phyloP scores from a whole-genome alignment of 2,797 vertebrate genomes.

The Parauchenoglanis punctatus region DNA sequence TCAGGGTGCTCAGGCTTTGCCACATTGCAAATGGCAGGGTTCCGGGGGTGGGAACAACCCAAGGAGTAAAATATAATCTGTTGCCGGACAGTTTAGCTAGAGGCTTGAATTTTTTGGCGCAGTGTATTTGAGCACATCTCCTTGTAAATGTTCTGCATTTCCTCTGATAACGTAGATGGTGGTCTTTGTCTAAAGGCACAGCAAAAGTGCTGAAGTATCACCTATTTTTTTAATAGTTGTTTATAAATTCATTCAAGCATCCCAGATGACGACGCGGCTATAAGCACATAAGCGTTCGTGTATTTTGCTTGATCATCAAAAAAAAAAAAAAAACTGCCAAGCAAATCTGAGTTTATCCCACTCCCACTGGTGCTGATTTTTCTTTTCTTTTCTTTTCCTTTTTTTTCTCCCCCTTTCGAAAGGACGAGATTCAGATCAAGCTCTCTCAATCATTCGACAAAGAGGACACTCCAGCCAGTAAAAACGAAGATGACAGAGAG shows the following conservation, averaged over 20 bases:
- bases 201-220: not conserved
- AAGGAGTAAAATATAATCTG: constrained; percentile 18
- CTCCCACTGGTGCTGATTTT: not conserved
- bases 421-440: constrained; percentile 85
- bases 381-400: not conserved
- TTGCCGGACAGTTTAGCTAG: not conserved
- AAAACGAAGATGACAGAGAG: constrained; percentile 83
- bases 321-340: not conserved
- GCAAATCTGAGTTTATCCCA: not conserved
- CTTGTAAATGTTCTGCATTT: not conserved
- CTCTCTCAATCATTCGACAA: constrained; percentile 83
- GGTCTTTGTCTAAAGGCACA: not conserved
- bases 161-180: not conserved
- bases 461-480: constrained; percentile 77
- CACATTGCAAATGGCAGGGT: constrained; percentile 27
- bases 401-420: constrained; percentile 4
- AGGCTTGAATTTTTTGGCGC: not conserved
- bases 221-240: not conserved
- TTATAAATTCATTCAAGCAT: not conserved
- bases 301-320: not conserved
- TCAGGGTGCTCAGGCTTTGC: constrained; percentile 30
- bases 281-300: not conserved
- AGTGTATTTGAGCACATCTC: not conserved
- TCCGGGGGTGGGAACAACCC: not conserved
- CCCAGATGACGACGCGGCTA: not conserved